phyloP scores from a whole-genome alignment of 2,113 vertebrate genomes.

The Sigmodon hispidus region DNA sequence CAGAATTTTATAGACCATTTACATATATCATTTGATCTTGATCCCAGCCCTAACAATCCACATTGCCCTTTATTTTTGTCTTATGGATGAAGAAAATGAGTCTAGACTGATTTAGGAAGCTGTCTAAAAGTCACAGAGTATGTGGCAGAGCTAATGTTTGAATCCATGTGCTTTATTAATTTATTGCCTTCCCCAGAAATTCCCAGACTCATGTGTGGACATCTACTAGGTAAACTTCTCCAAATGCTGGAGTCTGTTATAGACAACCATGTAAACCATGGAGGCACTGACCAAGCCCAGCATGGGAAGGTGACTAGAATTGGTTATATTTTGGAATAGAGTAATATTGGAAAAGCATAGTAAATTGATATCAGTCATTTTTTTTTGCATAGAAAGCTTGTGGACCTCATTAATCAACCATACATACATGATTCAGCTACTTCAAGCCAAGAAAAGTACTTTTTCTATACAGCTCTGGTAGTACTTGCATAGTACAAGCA shows the following conservation, averaged over 20 bases:
- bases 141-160: neutral
- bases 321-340: conserved; percentile 48
- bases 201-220: neutral
- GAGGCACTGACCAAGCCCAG: neutral
- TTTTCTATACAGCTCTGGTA: neutral
- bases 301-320: conserved; percentile 47
- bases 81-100: neutral
- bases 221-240: conserved; percentile 19
- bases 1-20: neutral
- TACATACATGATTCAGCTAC: neutral
- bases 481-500: too few relatives aligned
- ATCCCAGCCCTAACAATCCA: neutral
- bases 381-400: conserved; percentile 69
- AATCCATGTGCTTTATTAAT: neutral
- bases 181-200: neutral
- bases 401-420: conserved; percentile 53
- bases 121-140: neutral
- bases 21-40: neutral
- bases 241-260: neutral
- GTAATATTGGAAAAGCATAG: conserved; percentile 28
- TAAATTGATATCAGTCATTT: conserved; percentile 67
- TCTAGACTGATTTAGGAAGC: neutral
- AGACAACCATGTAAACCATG: conserved; percentile 17
- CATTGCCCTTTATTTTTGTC: neutral
- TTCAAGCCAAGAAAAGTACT: conserved; percentile 43